Percentiles rank a stretch among this genome's conserved stretches.
Evolutionary conservation across 2,888 invertebrate genomes (phyloP).

Genomic region (Drosophila birchii): DNA sequence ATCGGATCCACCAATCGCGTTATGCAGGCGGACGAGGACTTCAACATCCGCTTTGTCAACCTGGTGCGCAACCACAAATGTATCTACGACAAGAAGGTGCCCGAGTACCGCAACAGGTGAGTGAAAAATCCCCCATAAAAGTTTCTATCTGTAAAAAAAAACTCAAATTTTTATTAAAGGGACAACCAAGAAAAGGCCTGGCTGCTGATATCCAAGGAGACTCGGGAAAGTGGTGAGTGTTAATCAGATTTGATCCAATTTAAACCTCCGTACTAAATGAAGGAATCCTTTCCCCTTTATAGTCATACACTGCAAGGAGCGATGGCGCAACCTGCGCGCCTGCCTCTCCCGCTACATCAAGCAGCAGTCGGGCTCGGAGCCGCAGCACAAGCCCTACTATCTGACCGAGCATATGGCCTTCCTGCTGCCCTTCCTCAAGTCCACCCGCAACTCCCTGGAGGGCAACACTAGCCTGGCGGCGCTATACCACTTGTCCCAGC

Average conservation of each 20-base stretch:
- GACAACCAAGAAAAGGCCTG: slow-evolving; percentile 85
- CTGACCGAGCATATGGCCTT: slow-evolving; percentile 85
- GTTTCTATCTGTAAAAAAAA: not conserved
- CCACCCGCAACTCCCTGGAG: slow-evolving; percentile 81
- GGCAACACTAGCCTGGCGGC: slow-evolving; percentile 71
- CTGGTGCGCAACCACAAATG: slow-evolving; percentile 85
- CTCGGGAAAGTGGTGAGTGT: slow-evolving; percentile 83
- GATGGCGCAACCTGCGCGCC: slow-evolving; percentile 85
- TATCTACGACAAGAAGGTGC: slow-evolving; percentile 85
- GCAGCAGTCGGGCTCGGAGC: slow-evolving; percentile 83
- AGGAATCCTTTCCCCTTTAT: accelerated
- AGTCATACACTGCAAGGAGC: slow-evolving; percentile 85
- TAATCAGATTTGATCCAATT: accelerated
- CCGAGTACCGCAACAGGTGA: slow-evolving; percentile 84
- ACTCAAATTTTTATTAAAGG: slow-evolving; percentile 53
- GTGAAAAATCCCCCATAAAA: slow-evolving; percentile 1
- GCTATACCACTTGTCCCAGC: slow-evolving; percentile 72
- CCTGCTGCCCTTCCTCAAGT: slow-evolving; percentile 84
- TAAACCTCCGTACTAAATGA: no score
- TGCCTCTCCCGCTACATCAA: slow-evolving; percentile 84
- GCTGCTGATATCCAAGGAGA: slow-evolving; percentile 83
- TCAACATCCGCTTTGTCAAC: slow-evolving; percentile 85
- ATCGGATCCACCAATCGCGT: slow-evolving; percentile 75
- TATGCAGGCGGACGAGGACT: slow-evolving; percentile 85
- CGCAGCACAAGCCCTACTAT: slow-evolving; percentile 85